Evolutionary conservation across 2,888 invertebrate genomes (phyloP).

Genomic region (Conus canariensis): DNA sequence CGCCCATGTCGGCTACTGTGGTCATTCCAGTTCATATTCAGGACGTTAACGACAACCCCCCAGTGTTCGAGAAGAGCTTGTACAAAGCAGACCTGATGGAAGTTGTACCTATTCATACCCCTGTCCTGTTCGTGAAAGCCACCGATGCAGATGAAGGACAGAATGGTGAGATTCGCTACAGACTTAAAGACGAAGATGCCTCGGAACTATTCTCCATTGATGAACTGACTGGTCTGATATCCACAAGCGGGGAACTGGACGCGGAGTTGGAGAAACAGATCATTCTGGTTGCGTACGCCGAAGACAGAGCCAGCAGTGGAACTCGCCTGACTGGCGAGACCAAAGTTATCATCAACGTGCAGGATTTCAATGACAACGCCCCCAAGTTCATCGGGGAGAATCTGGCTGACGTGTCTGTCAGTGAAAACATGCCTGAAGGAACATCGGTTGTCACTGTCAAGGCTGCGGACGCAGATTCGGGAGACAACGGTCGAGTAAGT

Average conservation of each 20-base stretch:
- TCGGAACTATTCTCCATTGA: slow-evolving; percentile 93
- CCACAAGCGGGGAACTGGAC: slow-evolving; percentile 89
- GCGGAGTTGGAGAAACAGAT: slow-evolving; percentile 88
- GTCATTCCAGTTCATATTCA: slow-evolving; percentile 89
- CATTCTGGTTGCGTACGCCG: slow-evolving; percentile 65
- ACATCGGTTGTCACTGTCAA: slow-evolving; percentile 90
- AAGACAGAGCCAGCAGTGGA: slow-evolving; percentile 85
- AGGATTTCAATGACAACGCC: slow-evolving; percentile 96
- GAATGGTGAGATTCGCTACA: slow-evolving; percentile 91
- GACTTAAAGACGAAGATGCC: slow-evolving; percentile 89
- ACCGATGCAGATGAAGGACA: slow-evolving; percentile 90
- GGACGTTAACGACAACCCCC: slow-evolving; percentile 91
- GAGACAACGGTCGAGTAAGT: slow-evolving; percentile 96
- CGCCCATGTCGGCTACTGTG: slow-evolving; percentile 58
- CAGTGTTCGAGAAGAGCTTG: slow-evolving; percentile 84
- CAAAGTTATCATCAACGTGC: slow-evolving; percentile 89
- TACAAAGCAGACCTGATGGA: slow-evolving; percentile 94
- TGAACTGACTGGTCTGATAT: slow-evolving; percentile 92
- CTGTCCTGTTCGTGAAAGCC: slow-evolving; percentile 83
- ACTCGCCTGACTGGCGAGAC: slow-evolving; percentile 90
- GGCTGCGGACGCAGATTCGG: slow-evolving; percentile 93
- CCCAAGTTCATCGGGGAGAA: slow-evolving; percentile 87
- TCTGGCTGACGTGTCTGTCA: slow-evolving; percentile 83
- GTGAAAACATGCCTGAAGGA: slow-evolving; percentile 93
- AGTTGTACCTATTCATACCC: slow-evolving; percentile 92